These are phyloP conservation scores for Phalacrocorax carbo DNA, from an alignment of 2,113 vertebrate genomes.

Conservation along the genomic window DNA sequence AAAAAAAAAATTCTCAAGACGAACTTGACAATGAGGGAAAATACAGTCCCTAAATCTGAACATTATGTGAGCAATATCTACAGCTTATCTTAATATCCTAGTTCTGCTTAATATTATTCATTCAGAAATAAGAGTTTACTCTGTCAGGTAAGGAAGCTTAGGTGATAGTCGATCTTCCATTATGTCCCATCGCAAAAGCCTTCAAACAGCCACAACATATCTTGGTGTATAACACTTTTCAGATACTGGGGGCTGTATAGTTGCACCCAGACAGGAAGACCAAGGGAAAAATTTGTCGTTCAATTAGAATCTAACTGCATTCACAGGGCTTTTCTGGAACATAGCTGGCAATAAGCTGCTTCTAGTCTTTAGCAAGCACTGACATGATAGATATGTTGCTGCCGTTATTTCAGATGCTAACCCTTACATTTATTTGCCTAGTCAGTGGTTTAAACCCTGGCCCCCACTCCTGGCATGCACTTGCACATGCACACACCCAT, in stretches of 20 bases:
- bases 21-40: not conserved
- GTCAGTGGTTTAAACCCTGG: not conserved
- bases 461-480: accelerated
- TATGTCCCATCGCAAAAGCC: not conserved
- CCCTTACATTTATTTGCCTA: too few species aligned
- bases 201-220: not conserved
- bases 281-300: not conserved
- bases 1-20: not conserved
- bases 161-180: not conserved
- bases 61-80: not conserved
- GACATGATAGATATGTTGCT: not conserved
- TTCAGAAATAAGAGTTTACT: not conserved
- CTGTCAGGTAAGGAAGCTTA: not conserved
- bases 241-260: not conserved
- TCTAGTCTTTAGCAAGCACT: not conserved
- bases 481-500: accelerated
- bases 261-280: not conserved
- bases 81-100: not conserved
- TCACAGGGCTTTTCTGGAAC: not conserved
- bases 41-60: not conserved
- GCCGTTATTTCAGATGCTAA: not conserved
- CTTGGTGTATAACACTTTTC: not conserved
- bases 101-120: not conserved
- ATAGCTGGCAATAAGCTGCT: not conserved
- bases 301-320: not conserved